These are phyloP conservation scores for Lytechinus pictus DNA, from an alignment of 35 echinoderm and acorn worm genomes.

Conservation along the genomic window DNA sequence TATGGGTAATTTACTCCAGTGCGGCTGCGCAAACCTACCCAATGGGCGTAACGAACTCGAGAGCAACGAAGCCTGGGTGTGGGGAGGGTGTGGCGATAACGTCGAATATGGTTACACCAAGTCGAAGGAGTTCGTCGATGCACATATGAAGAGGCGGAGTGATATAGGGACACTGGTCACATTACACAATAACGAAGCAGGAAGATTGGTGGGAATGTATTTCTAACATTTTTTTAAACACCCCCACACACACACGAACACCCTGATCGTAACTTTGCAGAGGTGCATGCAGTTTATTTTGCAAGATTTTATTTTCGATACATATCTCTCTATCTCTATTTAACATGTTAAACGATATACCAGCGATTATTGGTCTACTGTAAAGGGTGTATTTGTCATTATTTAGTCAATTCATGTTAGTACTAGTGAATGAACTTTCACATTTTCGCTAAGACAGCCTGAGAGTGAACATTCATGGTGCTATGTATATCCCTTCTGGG, in stretches of 20 bases:
- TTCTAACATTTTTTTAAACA: background rate
- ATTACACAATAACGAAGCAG: slow-evolving; percentile 94
- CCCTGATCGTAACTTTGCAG: background rate
- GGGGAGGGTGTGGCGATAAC: slow-evolving; percentile 96
- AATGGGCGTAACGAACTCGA: slow-evolving; percentile 34
- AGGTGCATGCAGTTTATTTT: background rate
- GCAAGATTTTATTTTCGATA: background rate
- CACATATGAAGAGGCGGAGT: slow-evolving; percentile 70
- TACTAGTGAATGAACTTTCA: too few species aligned
- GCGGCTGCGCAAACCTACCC: slow-evolving; percentile 78
- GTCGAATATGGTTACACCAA: slow-evolving; percentile 88
- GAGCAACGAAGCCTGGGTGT: slow-evolving; percentile 67
- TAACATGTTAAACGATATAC: background rate
- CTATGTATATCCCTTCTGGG: too few species aligned
- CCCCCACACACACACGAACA: background rate
- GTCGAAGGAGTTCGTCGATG: slow-evolving; percentile 95
- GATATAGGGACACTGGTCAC: slow-evolving; percentile 91
- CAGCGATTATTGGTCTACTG: background rate
- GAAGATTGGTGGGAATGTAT: slow-evolving; percentile 72
- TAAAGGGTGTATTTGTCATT: too few species aligned
- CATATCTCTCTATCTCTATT: too few species aligned
- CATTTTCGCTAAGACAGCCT: too few species aligned
- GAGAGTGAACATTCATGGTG: too few species aligned
- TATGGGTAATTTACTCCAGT: slow-evolving; percentile 85
- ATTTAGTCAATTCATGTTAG: too few species aligned